Percentiles rank a stretch among this genome's conserved stretches.
These are phyloP conservation scores for Drosophila nr. perissopoda DNA, from an alignment of 2,888 invertebrate species.

Conservation along the genomic window DNA sequence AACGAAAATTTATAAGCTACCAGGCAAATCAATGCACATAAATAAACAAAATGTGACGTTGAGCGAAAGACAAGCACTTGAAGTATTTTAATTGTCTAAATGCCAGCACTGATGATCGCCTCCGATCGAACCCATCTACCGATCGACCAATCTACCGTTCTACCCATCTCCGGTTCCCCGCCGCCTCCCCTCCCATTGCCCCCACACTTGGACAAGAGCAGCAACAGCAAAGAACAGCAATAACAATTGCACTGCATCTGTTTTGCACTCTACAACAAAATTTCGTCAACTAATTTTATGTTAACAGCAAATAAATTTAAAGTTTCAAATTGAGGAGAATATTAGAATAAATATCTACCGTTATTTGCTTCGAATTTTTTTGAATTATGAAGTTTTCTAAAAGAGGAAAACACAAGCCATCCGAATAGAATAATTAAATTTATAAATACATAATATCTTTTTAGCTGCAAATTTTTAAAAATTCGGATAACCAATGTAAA, in stretches of 20 bases:
- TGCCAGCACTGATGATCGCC: slow-evolving; percentile 74
- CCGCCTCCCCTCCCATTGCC: neutral
- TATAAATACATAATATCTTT: too few species aligned
- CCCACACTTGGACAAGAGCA: slow-evolving; percentile 41
- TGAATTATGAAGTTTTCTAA: neutral
- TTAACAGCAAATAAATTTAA: neutral
- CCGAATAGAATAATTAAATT: too few species aligned
- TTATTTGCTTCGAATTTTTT: neutral
- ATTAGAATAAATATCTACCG: neutral
- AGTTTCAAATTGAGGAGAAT: neutral
- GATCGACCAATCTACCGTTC: slow-evolving; percentile 19
- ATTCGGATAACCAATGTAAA: too few species aligned
- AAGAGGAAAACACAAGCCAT: neutral
- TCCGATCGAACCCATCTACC: slow-evolving; percentile 39
- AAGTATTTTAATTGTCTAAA: slow-evolving; percentile 82
- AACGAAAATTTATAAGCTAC: slow-evolving; percentile 77
- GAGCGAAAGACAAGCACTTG: slow-evolving; percentile 79
- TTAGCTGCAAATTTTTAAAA: too few species aligned
- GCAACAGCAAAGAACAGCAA: slow-evolving; percentile 19
- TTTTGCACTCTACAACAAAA: slow-evolving; percentile 48
- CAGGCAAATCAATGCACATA: slow-evolving; percentile 77
- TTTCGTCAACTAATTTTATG: neutral
- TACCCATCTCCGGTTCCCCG: slow-evolving; percentile 10
- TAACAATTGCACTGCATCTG: slow-evolving; percentile 53
- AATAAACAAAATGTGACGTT: slow-evolving; percentile 78